These are phyloP conservation scores for Barnardius zonarius DNA, from an alignment of 2,113 vertebrate species.

Conservation along the genomic window DNA sequence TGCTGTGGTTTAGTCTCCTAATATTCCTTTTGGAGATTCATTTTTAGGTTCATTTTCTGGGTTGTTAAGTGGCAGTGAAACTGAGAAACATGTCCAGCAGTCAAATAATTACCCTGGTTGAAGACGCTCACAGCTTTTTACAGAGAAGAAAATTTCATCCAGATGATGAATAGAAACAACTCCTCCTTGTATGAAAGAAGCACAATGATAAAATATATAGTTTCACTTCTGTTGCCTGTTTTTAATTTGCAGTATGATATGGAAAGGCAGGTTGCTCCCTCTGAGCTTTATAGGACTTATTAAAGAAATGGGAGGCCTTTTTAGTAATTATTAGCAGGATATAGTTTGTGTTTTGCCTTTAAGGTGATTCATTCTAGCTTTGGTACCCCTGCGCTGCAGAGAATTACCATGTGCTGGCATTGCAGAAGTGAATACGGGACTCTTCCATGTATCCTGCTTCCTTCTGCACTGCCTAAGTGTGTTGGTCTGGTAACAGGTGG, in stretches of 20 bases:
- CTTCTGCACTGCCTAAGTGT: not conserved
- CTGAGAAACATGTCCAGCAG: not conserved
- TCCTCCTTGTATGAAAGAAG: not conserved
- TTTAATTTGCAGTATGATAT: not conserved
- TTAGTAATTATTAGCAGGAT: not conserved
- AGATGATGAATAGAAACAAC: constrained; percentile 31
- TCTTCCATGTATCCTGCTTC: not conserved
- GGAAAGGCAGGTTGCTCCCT: not conserved
- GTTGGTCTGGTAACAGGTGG: not conserved
- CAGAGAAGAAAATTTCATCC: constrained; percentile 31
- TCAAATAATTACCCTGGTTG: constrained; percentile 9
- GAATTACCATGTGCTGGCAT: not conserved
- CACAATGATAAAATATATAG: not conserved
- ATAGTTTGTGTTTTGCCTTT: not conserved
- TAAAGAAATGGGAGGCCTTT: not conserved
- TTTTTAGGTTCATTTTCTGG: not conserved
- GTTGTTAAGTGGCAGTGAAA: not conserved
- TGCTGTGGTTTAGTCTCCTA: constrained; percentile 20
- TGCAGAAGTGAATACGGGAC: not conserved
- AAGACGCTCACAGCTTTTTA: not conserved
- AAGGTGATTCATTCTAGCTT: not conserved
- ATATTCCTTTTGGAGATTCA: not conserved
- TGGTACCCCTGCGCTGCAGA: not conserved
- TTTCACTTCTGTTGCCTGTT: constrained; percentile 38
- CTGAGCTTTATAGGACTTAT: not conserved